These are phyloP conservation scores for Oegoconia quadripuncta DNA, from an alignment of 2,888 invertebrate genomes.

Conservation along the genomic window DNA sequence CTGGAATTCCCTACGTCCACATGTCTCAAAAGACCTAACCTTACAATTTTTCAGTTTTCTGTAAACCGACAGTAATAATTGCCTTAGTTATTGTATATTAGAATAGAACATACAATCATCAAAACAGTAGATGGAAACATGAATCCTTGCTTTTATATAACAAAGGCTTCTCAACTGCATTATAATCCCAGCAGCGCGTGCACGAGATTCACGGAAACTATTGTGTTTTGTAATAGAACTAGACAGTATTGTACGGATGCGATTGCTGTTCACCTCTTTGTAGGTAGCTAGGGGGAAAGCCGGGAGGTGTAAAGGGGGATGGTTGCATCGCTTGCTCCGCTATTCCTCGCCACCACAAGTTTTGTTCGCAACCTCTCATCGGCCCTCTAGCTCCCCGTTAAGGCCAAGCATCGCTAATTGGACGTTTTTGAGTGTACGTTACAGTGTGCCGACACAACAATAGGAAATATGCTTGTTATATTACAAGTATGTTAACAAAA, in stretches of 20 bases:
- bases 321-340: slow-evolving; percentile 49
- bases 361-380: slow-evolving; percentile 67
- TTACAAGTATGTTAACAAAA: slow-evolving; percentile 2
- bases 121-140: too few relatives aligned
- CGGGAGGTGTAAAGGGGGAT: slow-evolving; percentile 22
- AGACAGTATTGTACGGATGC: slow-evolving; percentile 51
- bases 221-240: slow-evolving; percentile 38
- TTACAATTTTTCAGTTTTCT: too few relatives aligned
- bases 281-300: slow-evolving; percentile 32
- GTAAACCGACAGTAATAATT: too few relatives aligned
- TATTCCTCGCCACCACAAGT: slow-evolving; percentile 62
- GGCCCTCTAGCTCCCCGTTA: slow-evolving; percentile 51
- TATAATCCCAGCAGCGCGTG: too few relatives aligned
- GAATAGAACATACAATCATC: too few relatives aligned
- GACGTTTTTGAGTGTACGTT: slow-evolving; percentile 49
- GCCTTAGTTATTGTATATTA: too few relatives aligned
- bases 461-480: slow-evolving; percentile 29
- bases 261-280: slow-evolving; percentile 58
- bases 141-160: too few relatives aligned
- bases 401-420: slow-evolving; percentile 58
- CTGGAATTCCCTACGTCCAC: too few relatives aligned
- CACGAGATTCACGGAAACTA: slow-evolving; percentile 11
- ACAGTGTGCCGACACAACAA: slow-evolving; percentile 38
- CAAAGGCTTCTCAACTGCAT: too few relatives aligned
- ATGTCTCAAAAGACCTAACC: too few relatives aligned